A percentile compares a stretch with the other conserved stretches of the same genome.
These are phyloP conservation scores for Gisinianus flammeolus DNA, from an alignment of 2,888 invertebrate species.

Conservation along the genomic window DNA sequence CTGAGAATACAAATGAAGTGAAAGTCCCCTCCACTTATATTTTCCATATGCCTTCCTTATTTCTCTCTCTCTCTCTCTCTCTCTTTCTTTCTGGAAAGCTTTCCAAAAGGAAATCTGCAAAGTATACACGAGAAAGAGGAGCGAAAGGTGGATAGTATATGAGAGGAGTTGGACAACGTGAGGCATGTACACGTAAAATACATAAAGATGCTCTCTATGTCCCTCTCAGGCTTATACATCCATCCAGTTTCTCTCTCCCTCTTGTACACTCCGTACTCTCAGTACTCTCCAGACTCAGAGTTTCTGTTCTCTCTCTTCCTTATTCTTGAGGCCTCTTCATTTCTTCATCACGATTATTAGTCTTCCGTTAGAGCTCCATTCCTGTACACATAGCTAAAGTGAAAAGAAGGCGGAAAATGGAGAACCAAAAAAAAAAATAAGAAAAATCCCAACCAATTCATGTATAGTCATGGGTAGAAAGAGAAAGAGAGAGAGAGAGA, in stretches of 20 bases:
- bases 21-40: background rate
- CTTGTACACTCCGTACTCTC: background rate
- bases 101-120: too few species aligned
- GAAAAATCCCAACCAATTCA: constrained; percentile 22
- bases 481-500: background rate
- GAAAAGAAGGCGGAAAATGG: background rate
- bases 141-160: too few species aligned
- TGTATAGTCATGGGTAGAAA: constrained; percentile 21
- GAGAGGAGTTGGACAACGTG: too few species aligned
- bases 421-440: constrained; percentile 18
- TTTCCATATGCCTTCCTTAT: background rate
- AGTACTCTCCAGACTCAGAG: background rate
- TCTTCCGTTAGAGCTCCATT: background rate
- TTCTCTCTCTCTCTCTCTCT: background rate
- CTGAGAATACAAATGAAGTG: constrained; percentile 16
- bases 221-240: background rate
- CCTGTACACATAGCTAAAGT: background rate
- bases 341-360: constrained; percentile 22
- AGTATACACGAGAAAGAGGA: too few species aligned
- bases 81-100: background rate
- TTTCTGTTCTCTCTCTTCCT: background rate
- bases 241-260: background rate
- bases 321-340: background rate
- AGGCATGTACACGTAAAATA: background rate
- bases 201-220: background rate